These are phyloP conservation scores for Acanthis flammea DNA, from an alignment of 2,797 vertebrate species.

Conservation along the genomic window DNA sequence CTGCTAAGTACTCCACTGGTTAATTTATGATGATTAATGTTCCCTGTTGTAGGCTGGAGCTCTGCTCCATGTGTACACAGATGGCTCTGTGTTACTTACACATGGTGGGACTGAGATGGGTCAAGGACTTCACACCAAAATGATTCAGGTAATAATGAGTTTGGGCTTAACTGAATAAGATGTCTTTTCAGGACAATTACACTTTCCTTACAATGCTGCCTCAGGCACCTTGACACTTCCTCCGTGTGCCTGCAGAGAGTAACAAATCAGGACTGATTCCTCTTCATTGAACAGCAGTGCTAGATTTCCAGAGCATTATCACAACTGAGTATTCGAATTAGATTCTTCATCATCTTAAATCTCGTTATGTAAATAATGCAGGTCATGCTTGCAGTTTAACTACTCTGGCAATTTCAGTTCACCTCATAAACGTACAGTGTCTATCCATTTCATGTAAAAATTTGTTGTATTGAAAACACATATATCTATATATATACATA, in stretches of 20 bases:
- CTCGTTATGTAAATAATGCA: not conserved
- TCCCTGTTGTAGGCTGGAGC: constrained; percentile 84
- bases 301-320: not conserved
- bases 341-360: not conserved
- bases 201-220: not conserved
- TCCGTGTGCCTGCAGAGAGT: not conserved
- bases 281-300: not conserved
- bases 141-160: constrained; percentile 83
- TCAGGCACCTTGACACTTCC: not conserved
- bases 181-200: not conserved
- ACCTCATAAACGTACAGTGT: not conserved
- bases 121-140: constrained; percentile 97
- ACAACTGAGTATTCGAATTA: not conserved
- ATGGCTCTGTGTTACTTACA: constrained; percentile 91
- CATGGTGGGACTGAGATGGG: constrained; percentile 98
- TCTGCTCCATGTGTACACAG: constrained; percentile 90
- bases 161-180: not conserved
- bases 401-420: not conserved
- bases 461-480: not conserved
- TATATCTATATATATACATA: not conserved
- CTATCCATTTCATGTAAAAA: not conserved
- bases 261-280: not conserved
- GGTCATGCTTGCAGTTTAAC: not conserved
- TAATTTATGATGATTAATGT: not conserved
- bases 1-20: not conserved